Evolutionary conservation across 2,113 vertebrate genomes (phyloP).

Genomic region (Petromus typicus): DNA sequence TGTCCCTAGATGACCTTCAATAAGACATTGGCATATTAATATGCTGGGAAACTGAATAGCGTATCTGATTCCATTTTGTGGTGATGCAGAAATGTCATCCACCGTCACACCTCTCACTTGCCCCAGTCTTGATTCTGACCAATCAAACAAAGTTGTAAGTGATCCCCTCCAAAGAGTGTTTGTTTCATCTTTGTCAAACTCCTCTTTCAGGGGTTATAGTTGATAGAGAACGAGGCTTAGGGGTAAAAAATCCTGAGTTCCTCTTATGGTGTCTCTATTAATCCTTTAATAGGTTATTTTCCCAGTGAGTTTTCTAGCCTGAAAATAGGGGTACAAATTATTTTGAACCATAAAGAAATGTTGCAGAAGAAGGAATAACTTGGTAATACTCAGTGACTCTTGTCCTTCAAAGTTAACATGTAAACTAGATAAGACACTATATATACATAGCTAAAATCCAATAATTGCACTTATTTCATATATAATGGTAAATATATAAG

Average conservation of each 20-base stretch:
- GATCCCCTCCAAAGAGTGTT: neutral
- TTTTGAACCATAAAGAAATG: neutral
- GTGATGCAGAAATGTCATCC: conserved; percentile 4
- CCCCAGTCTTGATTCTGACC: neutral
- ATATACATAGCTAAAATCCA: conserved; percentile 22
- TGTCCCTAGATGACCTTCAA: neutral
- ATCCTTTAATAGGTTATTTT: neutral
- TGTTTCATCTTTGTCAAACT: neutral
- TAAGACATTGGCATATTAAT: conserved; percentile 15
- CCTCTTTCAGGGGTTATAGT: neutral
- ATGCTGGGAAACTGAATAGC: conserved; percentile 14
- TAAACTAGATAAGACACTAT: conserved; percentile 16
- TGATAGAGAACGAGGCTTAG: neutral
- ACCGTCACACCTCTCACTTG: no score
- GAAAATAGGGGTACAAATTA: neutral
- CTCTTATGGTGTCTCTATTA: neutral
- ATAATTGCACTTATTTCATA: neutral
- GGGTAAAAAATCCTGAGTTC: neutral
- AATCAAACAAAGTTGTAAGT: neutral
- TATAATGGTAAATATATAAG: neutral
- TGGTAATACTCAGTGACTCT: neutral
- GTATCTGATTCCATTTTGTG: conserved; percentile 9
- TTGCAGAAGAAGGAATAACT: conserved; percentile 9
- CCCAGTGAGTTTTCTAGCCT: neutral
- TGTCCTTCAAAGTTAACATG: neutral